phyloP scores from a whole-genome alignment of 2,797 vertebrate species.

The Melanogrammus aeglefinus region DNA sequence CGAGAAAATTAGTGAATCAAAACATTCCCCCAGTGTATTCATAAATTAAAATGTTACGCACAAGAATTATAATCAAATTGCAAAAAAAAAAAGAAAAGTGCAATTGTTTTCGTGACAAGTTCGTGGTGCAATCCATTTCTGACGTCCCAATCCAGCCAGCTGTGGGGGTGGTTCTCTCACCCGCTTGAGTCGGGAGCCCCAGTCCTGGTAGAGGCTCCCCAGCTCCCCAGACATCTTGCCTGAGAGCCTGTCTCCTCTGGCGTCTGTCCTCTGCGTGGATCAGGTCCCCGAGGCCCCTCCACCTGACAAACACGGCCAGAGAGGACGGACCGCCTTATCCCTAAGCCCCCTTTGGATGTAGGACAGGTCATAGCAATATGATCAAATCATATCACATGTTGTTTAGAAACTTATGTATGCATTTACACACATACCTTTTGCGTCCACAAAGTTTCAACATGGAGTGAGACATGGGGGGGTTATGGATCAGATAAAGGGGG shows the following conservation, averaged over 20 bases:
- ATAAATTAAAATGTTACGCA: background rate
- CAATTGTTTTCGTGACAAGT: background rate
- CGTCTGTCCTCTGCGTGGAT: constrained; percentile 91
- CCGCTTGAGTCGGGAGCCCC: constrained; percentile 80
- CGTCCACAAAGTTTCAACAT: background rate
- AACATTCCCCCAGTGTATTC: background rate
- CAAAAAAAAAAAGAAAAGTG: too few relatives aligned
- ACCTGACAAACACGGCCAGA: constrained; percentile 61
- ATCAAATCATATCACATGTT: background rate
- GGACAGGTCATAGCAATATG: background rate
- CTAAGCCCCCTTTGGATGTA: too few relatives aligned
- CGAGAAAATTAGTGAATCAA: background rate
- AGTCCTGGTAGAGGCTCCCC: constrained; percentile 79
- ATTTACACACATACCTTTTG: background rate
- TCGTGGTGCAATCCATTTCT: background rate
- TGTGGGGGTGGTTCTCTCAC: constrained; percentile 38
- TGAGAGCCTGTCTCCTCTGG: constrained; percentile 85
- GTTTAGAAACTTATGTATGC: background rate
- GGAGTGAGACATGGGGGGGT: background rate
- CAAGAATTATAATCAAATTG: background rate
- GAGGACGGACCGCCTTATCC: background rate
- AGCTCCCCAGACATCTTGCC: constrained; percentile 90
- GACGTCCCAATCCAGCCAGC: background rate
- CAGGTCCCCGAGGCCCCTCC: constrained; percentile 88
- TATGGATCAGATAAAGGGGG: too few relatives aligned